Base-by-base conservation (phyloP, 2,113 vertebrate species). In the Dicaeum eximium region DNA sequence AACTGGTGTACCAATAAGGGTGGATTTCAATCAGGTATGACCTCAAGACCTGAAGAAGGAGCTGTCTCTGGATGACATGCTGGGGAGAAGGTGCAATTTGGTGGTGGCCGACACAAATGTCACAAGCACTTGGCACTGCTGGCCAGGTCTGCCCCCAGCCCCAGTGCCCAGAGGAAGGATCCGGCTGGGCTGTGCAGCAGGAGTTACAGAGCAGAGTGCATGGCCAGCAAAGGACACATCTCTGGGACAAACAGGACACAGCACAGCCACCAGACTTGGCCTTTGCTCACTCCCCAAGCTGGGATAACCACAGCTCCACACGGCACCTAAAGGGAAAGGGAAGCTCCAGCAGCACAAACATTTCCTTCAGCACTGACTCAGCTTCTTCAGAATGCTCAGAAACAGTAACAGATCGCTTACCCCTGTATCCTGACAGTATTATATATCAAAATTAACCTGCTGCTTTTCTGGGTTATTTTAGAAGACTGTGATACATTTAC, bases 301-400 rank as follows among this genome's bases (percentile, higher is more conserved):
- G 54, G 33, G 78, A 45, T 23, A 51, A 38, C 6, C 44, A 23
- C 16, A 48, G 22, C n/a, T 19, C 18, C n/a, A 25, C 53, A 6
- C 5, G 4, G 4, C 35, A 40, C 44, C n/a, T n/a, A 6, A n/a
- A n/a, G 30, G 11, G 16, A 58, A 20, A 69, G 54, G 14, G 14
- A 42, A 42, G 33, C 0, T 3, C 45, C 23, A 1, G 3, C 28
- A 7, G 61, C 16, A 44, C 22, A 18, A 0, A 1, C 22, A 7
- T 38, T 35, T 72, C 18, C 53, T 33, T 72, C 40, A 58, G 23
- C 47, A 51, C 35, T 33, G 62, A 33, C 62, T 45, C 72, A 65
- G 3, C 42, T 70, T 48, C 53, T 78, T 58, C 23, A 65, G 17
- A 50, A 78, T 42, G 28, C 56, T 65, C 33, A 66, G n/a, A 78